A percentile compares a stretch with the other conserved stretches of the same genome.
phyloP scores from a whole-genome alignment of 1,140 invertebrate genomes.

The Tenebrio molitor region DNA sequence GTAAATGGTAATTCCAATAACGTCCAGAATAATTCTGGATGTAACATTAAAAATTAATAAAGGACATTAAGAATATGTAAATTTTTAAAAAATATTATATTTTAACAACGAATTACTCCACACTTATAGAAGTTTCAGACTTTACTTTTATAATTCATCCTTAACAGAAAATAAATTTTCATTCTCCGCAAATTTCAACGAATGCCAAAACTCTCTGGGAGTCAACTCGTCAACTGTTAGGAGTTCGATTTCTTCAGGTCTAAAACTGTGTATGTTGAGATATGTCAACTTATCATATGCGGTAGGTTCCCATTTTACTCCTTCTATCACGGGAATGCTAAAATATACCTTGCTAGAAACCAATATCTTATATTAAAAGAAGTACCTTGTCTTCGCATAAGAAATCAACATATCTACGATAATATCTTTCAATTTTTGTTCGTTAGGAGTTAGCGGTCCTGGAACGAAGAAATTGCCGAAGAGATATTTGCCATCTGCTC shows the following conservation, averaged over 20 bases:
- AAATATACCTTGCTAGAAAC: conserved; percentile 40
- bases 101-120: too few species aligned
- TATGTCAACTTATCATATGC: neutral
- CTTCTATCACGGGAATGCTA: conserved; percentile 36
- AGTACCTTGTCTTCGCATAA: conserved; percentile 43
- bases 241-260: neutral
- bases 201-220: neutral
- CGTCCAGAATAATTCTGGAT: too few species aligned
- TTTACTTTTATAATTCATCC: conserved; percentile 10
- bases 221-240: neutral
- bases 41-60: too few species aligned
- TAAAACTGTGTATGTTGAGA: neutral
- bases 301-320: neutral
- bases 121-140: too few species aligned
- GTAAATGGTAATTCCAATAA: too few species aligned
- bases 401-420: conserved; percentile 12
- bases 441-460: neutral
- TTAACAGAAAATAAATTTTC: too few species aligned
- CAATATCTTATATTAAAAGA: neutral
- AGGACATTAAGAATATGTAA: too few species aligned
- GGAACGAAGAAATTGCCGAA: neutral
- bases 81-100: too few species aligned
- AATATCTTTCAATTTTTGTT: conserved; percentile 32
- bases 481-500: neutral
- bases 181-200: neutral